Evolutionary conservation across 2,113 vertebrate species (phyloP), one percentile per base, ranked within the genome.

Genomic region (Hemibagrus wyckioides): DNA sequence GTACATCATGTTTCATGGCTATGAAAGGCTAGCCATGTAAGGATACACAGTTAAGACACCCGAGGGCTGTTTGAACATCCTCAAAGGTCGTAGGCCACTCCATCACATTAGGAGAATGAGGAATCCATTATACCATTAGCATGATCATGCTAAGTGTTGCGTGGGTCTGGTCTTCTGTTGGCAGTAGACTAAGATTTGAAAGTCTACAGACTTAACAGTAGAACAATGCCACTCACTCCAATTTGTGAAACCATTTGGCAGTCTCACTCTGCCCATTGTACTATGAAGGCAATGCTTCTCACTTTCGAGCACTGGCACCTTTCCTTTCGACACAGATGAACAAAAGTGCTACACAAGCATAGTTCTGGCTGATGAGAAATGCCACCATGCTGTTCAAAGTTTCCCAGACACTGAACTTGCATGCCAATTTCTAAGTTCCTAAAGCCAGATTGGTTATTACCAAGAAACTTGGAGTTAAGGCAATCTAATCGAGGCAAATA

Each of bases 41-140:
- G 50, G 39, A 76, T 50, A 81, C 65, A 87, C 82, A 85, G 76
- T 89, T 87, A 89, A 14, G 44, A 71, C 69, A 61, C 87, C 81
- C 83, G 50, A 59, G 79, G 71, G 69, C 71, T 10, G 86, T 54
- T 87, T 87, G 69, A 82, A 59, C 57, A 57, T 63, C 67, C 63
- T 59, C 54, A 25, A 33, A 71, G 75, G 83, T 75, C 83, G 80
- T 61, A 82, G 39, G 82, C 63, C 67, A 81, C 65, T 90, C 85
- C 75, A 89, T 90, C 90, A 82, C 54, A 57, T 86, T 86, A 84
- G 84, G 81, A 82, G 83, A 81, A 77, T 50, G 76, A 57, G 57
- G 61, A 79, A 75, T 87, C 75, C 65, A 89, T 90, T 84, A 86
- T 41, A 83, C 56, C 63, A 80, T 85, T 81, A 80, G 84, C 67